Base-by-base conservation (phyloP, 2,797 vertebrate genomes). In the Platalea minor region DNA sequence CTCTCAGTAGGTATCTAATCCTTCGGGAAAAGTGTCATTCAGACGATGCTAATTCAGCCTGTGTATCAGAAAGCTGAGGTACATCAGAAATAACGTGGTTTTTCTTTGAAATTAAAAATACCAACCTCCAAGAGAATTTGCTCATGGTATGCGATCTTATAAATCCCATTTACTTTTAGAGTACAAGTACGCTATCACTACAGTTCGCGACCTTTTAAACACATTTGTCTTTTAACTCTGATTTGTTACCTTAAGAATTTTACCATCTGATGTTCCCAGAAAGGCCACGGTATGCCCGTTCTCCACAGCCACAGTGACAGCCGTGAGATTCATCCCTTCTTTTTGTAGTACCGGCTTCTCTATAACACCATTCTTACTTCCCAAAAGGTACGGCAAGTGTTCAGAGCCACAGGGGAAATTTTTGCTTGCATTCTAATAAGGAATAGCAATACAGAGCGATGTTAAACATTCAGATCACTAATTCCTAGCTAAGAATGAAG, bases 201-300 rank as follows among this genome's bases (percentile, higher is more conserved):
- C 41, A 82, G 50, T 48, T 82, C 16, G 17, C 1, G 28, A 74
- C 43, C 69, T 92, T 84, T 83, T 37, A 74, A 85, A 85, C 9
- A 56, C 8, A 7, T 64, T 72, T 7, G 35, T 29, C 23, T 82
- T 80, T 92, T 37, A 78, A 69, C 56, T 61, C 29, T 33, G 37
- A 65, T 29, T 80, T 43, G 63, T 96, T 97, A 99, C 99, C 99
- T 99, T 99, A 61, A 98, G 98, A 91, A 99, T 98, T 84, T 98
- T 98, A 78, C 99, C 99, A 31, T 98, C 96, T 2, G 96, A 98
- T 2, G 98, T 99, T 48, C 99, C 99, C 95, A 99, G 96, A 92
- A 99, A 99, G 59, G 98, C 99, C 19, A 99, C 96, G 1, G 98
- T 99, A 94, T 99, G 98, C 31, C 98, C 98, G 0, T 99, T 98